Evolutionary conservation across 1,140 invertebrate species (phyloP), one percentile per base, ranked within the genome.

Genomic region (Drosophila prosaltans): DNA sequence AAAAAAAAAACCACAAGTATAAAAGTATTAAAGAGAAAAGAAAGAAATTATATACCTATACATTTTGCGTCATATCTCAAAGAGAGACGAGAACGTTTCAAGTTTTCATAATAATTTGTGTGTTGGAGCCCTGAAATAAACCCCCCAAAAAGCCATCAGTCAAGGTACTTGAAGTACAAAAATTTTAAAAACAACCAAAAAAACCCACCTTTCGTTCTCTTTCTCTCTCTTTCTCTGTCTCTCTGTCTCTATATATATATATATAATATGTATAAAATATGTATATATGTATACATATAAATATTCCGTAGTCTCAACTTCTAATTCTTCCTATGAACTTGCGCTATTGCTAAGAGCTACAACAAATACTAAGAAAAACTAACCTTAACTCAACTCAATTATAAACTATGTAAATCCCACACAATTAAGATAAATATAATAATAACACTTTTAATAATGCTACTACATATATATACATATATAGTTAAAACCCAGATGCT

Each of bases 81-180:
- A 21, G 57, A 63, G 72, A 58, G 69, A 61, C 30, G 43, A 65
- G 65, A 43, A 36, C 21, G 45, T 51, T 51, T 51, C 21, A 26
- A 21, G 45, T 51, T 51, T 51, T 51, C 45, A 51, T 51, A 51
- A 51, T 51, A 16, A 16, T 51, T 51, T 26, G 45, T 51, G 45
- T 51, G 45, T 51, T 51, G 45, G 45, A 51, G 45, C 16, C 45
- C 45, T 51, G 45, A 51, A 26, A 51, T 10, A 36, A 36, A 3
- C 21, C 45, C 45, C 45, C 45, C 69, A 57, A 43, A 72, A 16
- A 16, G 16, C 16, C 24, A 85, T 69, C 82, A 82, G 72, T 65
- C 55, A 88, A 86, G 82, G 82, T 86, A 86, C 73, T 74, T 76
- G 74, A 74, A 78, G 43, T 80, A 76, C 41, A 55, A 74, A 76